Percentiles rank a stretch among this genome's conserved stretches.
These are phyloP conservation scores for Callitettix versicolor DNA, from an alignment of 1,140 invertebrate genomes.

Conservation along the genomic window DNA sequence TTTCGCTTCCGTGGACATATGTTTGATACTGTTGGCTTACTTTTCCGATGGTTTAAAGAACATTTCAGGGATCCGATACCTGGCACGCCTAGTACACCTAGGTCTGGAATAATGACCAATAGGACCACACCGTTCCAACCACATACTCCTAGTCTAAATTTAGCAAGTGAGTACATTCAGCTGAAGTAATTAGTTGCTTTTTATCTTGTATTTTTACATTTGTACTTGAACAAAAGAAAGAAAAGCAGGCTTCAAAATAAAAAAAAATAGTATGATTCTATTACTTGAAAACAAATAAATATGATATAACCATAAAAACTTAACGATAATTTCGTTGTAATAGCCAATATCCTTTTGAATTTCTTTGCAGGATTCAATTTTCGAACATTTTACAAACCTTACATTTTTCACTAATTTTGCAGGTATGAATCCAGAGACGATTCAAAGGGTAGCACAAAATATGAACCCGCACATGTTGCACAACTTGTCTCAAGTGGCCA, in stretches of 20 bases:
- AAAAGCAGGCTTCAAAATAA: too few relatives aligned
- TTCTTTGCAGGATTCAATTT: too few relatives aligned
- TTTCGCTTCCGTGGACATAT: constrained; percentile 81
- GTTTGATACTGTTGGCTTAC: constrained; percentile 70
- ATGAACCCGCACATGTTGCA: constrained; percentile 62
- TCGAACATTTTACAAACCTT: too few relatives aligned
- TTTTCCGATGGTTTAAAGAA: constrained; percentile 96
- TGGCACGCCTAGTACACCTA: constrained; percentile 61
- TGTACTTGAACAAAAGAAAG: too few relatives aligned
- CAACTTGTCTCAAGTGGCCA: constrained; percentile 54
- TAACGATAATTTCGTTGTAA: too few relatives aligned
- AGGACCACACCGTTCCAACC: constrained; percentile 54
- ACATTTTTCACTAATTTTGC: too few relatives aligned
- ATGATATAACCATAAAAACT: too few relatives aligned
- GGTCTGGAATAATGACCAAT: constrained; percentile 37
- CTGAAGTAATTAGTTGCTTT: too few relatives aligned
- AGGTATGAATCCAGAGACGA: constrained; percentile 55
- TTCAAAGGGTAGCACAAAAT: constrained; percentile 61
- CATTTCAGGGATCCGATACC: constrained; percentile 88
- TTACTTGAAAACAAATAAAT: too few relatives aligned
- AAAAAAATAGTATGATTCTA: too few relatives aligned
- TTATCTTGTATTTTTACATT: too few relatives aligned
- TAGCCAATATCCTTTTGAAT: too few relatives aligned
- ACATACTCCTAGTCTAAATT: constrained; percentile 47
- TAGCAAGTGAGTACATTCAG: constrained; percentile 27